These are phyloP conservation scores for Zoanthus gigantus DNA, from an alignment of 92 coral and sea anemone species.

Conservation along the genomic window DNA sequence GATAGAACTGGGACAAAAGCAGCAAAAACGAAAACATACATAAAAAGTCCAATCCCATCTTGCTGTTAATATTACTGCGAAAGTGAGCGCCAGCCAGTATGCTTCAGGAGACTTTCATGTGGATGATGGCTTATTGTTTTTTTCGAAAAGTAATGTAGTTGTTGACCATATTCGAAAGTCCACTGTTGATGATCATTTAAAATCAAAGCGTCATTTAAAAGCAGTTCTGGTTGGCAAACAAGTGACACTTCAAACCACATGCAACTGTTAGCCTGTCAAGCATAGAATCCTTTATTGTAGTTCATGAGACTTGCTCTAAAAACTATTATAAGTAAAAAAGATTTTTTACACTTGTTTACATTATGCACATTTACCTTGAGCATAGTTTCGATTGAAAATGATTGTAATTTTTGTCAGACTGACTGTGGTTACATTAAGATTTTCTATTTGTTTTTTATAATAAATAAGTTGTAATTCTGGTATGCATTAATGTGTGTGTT, in stretches of 20 bases:
- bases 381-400: too few relatives aligned
- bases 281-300: too few relatives aligned
- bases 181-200: constrained; percentile 51
- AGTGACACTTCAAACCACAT: constrained; percentile 39
- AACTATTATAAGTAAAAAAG: too few relatives aligned
- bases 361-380: too few relatives aligned
- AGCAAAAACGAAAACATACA: constrained; percentile 8
- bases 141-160: constrained; percentile 52
- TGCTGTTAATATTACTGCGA: constrained; percentile 20
- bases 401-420: too few relatives aligned
- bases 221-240: background rate
- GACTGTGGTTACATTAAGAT: too few relatives aligned
- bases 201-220: too few relatives aligned
- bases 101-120: constrained; percentile 45
- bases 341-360: too few relatives aligned
- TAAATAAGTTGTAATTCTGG: too few relatives aligned
- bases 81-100: constrained; percentile 24
- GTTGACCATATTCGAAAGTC: constrained; percentile 57
- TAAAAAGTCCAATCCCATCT: constrained; percentile 13
- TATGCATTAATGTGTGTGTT: too few relatives aligned
- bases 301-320: too few relatives aligned
- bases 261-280: constrained; percentile 3
- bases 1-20: constrained; percentile 8
- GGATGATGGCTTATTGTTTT: constrained; percentile 57
- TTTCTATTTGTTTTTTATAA: too few relatives aligned